A percentile compares a stretch with the other conserved stretches of the same genome.
Conservation (phyloP, 2,113 vertebrate species). For the Tonatia bakeri region DNA sequence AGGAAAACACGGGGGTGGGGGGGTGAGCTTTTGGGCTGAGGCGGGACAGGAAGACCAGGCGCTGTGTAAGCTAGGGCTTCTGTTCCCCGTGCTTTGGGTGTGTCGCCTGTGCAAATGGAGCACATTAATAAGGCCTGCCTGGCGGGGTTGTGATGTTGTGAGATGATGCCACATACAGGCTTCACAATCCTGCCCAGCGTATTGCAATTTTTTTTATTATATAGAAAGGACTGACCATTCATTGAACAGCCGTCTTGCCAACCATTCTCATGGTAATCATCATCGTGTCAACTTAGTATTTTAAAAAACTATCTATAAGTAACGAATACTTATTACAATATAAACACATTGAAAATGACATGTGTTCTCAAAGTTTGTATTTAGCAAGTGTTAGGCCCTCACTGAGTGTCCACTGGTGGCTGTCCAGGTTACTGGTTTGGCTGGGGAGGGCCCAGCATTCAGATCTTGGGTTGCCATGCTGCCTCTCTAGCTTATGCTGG, state of each 20-base stretch:
- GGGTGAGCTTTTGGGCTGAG: not conserved
- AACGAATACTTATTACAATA: not conserved
- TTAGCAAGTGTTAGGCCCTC: not conserved
- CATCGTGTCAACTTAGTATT: not conserved
- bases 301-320: not conserved
- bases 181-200: not conserved
- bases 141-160: not conserved
- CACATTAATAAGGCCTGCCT: not conserved
- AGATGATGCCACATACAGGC: not conserved
- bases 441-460: not conserved
- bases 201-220: not conserved
- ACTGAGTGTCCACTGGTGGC: accelerated
- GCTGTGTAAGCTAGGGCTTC: not conserved
- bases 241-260: not conserved
- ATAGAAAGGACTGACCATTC: not conserved
- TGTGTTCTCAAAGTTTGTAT: not conserved
- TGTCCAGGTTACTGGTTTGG: not conserved
- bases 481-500: not conserved
- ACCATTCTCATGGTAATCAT: not conserved
- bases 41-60: not conserved
- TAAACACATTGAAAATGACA: not conserved
- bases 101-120: not conserved
- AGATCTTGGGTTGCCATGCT: not conserved
- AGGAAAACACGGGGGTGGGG: no score
- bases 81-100: not conserved